These are phyloP conservation scores for Caenorhabditis wallacei DNA, from an alignment of 2,888 invertebrate species.

Conservation along the genomic window DNA sequence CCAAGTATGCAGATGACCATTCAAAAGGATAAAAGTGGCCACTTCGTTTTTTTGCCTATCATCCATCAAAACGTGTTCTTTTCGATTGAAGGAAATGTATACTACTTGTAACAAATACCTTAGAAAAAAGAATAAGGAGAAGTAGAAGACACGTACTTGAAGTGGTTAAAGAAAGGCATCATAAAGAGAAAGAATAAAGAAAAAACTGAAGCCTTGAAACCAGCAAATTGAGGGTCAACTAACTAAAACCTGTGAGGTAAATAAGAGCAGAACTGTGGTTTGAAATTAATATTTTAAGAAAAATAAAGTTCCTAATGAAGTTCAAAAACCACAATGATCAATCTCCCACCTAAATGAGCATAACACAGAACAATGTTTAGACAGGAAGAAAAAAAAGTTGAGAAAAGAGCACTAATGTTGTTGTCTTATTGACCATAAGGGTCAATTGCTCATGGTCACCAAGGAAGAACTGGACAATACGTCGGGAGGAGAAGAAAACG, in stretches of 20 bases:
- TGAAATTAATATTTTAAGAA: too few relatives aligned
- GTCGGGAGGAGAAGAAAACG: not conserved
- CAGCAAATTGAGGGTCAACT: not conserved
- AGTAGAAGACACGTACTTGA: slow-evolving; percentile 1
- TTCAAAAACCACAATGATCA: too few relatives aligned
- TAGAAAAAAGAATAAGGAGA: not conserved
- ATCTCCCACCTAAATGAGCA: too few relatives aligned
- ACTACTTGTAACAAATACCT: not conserved
- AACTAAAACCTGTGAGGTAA: too few relatives aligned
- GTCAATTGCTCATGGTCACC: slow-evolving; percentile 32
- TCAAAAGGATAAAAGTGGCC: not conserved
- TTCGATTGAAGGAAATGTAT: slow-evolving; percentile 5
- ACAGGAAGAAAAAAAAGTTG: slow-evolving; percentile 6
- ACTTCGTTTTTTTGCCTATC: not conserved
- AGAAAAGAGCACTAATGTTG: not conserved
- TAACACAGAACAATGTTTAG: slow-evolving; percentile 23
- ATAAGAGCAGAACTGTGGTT: too few relatives aligned
- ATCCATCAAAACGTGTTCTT: not conserved
- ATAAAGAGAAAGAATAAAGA: not conserved
- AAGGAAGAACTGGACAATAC: slow-evolving; percentile 19
- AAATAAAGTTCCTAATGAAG: too few relatives aligned
- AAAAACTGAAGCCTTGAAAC: not conserved
- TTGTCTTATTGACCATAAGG: not conserved
- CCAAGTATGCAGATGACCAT: slow-evolving; percentile 3
- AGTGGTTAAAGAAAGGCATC: not conserved